Conservation (phyloP, 2,797 vertebrate genomes). For the Coreius guichenoti region DNA sequence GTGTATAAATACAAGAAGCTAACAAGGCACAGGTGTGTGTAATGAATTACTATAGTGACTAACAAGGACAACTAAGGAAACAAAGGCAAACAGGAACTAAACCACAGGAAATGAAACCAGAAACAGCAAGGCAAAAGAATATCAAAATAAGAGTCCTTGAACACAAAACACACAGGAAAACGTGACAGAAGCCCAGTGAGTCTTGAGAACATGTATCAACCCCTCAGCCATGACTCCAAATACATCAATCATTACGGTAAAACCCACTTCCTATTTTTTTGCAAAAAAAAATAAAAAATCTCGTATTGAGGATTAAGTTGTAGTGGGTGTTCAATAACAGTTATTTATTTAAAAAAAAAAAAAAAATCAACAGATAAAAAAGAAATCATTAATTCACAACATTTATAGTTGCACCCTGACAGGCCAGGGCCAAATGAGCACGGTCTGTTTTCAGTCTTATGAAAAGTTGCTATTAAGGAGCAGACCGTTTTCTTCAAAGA, state of each 20-base stretch:
- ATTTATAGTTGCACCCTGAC: slow-evolving; percentile 28
- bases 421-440: slow-evolving; percentile 13
- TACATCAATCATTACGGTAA: not conserved
- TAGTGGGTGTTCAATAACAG: not conserved
- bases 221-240: not conserved
- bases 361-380: not conserved
- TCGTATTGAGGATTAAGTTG: not conserved
- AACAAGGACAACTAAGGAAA: not conserved
- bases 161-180: not conserved
- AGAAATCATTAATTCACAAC: slow-evolving; percentile 28
- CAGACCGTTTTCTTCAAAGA: slow-evolving; percentile 37
- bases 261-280: not conserved
- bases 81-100: not conserved
- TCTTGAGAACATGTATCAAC: not conserved
- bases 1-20: not conserved
- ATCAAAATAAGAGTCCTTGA: not conserved
- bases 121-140: not conserved
- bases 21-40: not conserved
- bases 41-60: not conserved
- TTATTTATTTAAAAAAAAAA: slow-evolving; percentile 1
- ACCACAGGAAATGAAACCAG: not conserved
- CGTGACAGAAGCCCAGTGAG: not conserved
- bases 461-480: slow-evolving; percentile 37
- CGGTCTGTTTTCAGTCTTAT: slow-evolving; percentile 29
- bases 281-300: not conserved